Conservation (phyloP, 2,113 vertebrate species). For the Rhabdomys dilectus region DNA sequence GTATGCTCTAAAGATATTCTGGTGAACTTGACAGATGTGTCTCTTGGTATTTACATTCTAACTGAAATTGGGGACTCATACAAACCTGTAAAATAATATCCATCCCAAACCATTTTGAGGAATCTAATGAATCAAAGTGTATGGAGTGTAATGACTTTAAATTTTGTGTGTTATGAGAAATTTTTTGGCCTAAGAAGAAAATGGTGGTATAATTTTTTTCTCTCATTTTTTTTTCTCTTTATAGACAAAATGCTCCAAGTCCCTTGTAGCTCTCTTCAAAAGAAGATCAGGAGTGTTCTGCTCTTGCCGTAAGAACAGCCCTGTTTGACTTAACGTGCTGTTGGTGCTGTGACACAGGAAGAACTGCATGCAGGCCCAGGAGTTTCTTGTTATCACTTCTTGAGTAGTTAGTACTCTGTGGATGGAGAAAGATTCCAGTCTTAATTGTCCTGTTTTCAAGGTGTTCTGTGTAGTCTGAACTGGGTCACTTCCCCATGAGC, state of each 20-base stretch:
- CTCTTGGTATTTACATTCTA: conserved; percentile 3
- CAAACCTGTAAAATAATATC: conserved; percentile 26
- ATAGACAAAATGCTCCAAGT: conserved; percentile 81
- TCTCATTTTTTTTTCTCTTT: conserved; percentile 76
- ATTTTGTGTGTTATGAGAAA: neutral
- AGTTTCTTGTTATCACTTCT: conserved; percentile 43
- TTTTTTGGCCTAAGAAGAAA: neutral
- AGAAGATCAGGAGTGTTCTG: conserved; percentile 78
- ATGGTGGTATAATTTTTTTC: conserved; percentile 47
- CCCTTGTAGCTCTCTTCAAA: conserved; percentile 76
- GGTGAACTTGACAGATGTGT: neutral
- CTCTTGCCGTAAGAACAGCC: conserved; percentile 77
- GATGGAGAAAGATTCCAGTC: conserved; percentile 79
- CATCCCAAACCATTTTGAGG: neutral
- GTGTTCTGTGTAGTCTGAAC: conserved; percentile 77
- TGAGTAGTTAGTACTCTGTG: conserved; percentile 65
- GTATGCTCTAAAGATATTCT: neutral
- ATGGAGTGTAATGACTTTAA: conserved; percentile 22
- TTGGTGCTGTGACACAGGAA: conserved; percentile 78
- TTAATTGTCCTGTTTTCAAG: conserved; percentile 69
- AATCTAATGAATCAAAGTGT: neutral
- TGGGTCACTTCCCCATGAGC: conserved; percentile 90
- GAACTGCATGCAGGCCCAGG: conserved; percentile 47
- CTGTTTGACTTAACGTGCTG: conserved; percentile 59
- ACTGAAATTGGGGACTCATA: neutral